Percentiles rank a stretch among this genome's conserved stretches.
These are phyloP conservation scores for Homarus americanus DNA, from an alignment of 1,140 invertebrate genomes.

Conservation along the genomic window DNA sequence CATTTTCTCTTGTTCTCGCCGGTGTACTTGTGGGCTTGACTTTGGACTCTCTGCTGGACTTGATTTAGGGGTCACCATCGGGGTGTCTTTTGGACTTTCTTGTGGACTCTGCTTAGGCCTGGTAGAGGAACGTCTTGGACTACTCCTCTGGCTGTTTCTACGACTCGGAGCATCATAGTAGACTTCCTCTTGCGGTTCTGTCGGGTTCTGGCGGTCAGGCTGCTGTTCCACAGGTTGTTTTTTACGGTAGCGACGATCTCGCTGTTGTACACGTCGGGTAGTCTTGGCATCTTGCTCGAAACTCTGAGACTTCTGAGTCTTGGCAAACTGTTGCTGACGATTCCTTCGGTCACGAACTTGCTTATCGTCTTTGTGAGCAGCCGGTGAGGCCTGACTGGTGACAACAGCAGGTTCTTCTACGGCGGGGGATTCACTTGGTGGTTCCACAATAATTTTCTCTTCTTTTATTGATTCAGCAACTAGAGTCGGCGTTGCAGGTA, in stretches of 20 bases:
- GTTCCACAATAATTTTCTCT: conserved; percentile 1
- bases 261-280: conserved; percentile 21
- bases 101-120: conserved; percentile 48
- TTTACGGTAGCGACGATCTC: conserved; percentile 49
- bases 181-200: conserved; percentile 49
- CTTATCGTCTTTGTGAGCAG: conserved; percentile 37
- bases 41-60: conserved; percentile 66
- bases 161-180: conserved; percentile 66
- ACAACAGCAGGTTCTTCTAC: neutral
- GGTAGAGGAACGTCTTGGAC: conserved; percentile 34
- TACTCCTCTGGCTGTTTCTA: conserved; percentile 44
- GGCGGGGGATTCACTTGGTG: neutral
- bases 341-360: conserved; percentile 51
- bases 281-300: conserved; percentile 55
- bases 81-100: conserved; percentile 61
- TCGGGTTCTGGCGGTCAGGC: neutral
- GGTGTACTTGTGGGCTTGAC: conserved; percentile 50
- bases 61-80: conserved; percentile 63
- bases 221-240: conserved; percentile 49
- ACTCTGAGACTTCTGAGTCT: conserved; percentile 31
- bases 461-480: conserved; percentile 30
- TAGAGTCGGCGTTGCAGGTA: conserved; percentile 48
- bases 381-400: neutral
- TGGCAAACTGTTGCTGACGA: conserved; percentile 64
- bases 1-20: conserved; percentile 13